Evolutionary conservation across 2,113 vertebrate genomes (phyloP), one percentile per base, ranked within the genome.

Genomic region (Osmerus mordax): DNA sequence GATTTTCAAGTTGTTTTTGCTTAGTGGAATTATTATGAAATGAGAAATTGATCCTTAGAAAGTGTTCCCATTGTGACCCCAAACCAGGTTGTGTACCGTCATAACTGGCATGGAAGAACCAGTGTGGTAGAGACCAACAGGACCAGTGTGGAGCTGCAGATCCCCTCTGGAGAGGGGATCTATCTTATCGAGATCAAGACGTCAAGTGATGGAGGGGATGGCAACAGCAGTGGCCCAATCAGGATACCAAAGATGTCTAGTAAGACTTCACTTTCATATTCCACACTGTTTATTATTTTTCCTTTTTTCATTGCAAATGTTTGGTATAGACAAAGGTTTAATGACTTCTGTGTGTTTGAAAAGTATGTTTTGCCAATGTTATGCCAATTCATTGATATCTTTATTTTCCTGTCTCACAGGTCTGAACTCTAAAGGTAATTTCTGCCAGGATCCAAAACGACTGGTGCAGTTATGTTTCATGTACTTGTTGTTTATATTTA

Each of bases 231-330:
- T 3, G 92, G 92, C 32, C 93, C 94, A 81, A 95, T 97, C 70
- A 90, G 91, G 85, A 96, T 97, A 83, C 94, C 96, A 86, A 94
- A 92, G 87, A 91, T 95, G 92, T 94, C 94, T 23, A 95, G 95
- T 96, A 91, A 74, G 92, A 85, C 67, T 55, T 60, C 21, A 28
- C 70, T 16, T 62, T 4, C n/a, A 4, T 74, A 69, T 41, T 71
- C 41, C 9, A 47, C 32, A 36, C 0, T 4, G 0, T 47, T 47
- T 47, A 47, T 11, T 9, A 12, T 11, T 47, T 47, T 47, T 47
- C 41, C 9, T 47, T 47, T 47, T 47, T 9, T 47, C 41, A 47
- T 47, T 47, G 7, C 41, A 47, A 47, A 47, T 47, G 41, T 47
- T 47, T 47, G 41, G 41, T 47, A 11, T 36, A 36, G 3, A 6